phyloP scores from a whole-genome alignment of 2,113 vertebrate genomes.

The Scomber scombrus region DNA sequence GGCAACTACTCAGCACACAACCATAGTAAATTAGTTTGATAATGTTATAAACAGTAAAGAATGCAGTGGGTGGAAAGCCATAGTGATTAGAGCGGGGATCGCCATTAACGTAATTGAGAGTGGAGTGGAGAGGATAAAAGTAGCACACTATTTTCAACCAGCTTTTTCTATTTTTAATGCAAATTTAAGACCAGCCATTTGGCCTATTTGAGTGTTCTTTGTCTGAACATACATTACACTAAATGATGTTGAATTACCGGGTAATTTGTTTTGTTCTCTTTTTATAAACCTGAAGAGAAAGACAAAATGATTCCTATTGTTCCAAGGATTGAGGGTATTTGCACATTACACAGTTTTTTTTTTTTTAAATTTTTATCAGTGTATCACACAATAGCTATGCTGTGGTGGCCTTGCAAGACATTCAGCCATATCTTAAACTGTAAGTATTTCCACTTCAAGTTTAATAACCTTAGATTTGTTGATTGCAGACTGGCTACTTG shows the following conservation, averaged over 20 bases:
- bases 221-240: constrained; percentile 50
- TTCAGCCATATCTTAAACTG: constrained; percentile 32
- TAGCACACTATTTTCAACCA: constrained; percentile 24
- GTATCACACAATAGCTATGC: constrained; percentile 37
- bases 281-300: constrained; percentile 33
- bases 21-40: constrained; percentile 7
- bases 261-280: constrained; percentile 43
- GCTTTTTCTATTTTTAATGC: constrained; percentile 37
- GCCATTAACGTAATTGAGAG: constrained; percentile 58
- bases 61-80: constrained; percentile 30
- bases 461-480: constrained; percentile 41
- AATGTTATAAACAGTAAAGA: neutral
- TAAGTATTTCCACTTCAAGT: constrained; percentile 63
- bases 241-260: constrained; percentile 61
- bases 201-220: constrained; percentile 39
- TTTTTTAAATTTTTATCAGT: no score
- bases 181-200: constrained; percentile 32
- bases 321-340: constrained; percentile 15
- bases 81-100: constrained; percentile 35
- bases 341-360: constrained; percentile 38
- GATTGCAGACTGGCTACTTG: constrained; percentile 57
- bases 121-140: constrained; percentile 26
- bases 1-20: constrained; percentile 1
- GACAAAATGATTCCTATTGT: constrained; percentile 44
- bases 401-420: constrained; percentile 15